Percentiles rank a stretch among this genome's conserved stretches.
phyloP scores from a whole-genome alignment of 2,113 vertebrate species.

The Cryptoleucopteryx plumbea region DNA sequence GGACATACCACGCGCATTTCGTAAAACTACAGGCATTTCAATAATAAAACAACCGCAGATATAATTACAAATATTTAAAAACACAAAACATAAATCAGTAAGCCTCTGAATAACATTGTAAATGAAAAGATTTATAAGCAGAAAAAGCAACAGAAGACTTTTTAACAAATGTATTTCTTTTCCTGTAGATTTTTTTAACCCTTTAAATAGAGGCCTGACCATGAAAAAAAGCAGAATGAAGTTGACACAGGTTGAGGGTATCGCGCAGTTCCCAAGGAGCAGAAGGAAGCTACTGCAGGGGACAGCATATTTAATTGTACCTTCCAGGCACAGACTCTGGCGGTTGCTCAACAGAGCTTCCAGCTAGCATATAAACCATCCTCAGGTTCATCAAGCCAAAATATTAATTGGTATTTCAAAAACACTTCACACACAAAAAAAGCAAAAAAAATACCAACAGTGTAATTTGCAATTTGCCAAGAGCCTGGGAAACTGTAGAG shows the following conservation, averaged over 20 bases:
- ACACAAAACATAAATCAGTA: background rate
- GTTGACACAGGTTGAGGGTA: background rate
- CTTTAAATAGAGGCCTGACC: background rate
- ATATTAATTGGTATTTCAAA: background rate
- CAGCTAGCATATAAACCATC: background rate
- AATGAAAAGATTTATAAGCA: background rate
- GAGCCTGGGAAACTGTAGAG: background rate
- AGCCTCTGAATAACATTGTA: background rate
- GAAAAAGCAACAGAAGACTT: background rate
- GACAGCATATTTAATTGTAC: fast-evolving
- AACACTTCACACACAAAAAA: background rate
- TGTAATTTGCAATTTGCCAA: background rate
- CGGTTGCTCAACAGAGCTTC: background rate
- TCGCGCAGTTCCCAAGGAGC: fast-evolving
- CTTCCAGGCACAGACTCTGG: background rate
- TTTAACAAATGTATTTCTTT: background rate
- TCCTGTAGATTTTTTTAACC: background rate
- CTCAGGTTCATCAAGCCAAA: background rate
- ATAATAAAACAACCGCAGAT: background rate
- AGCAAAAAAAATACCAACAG: no score
- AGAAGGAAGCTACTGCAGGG: background rate
- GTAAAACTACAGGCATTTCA: background rate
- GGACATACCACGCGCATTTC: fast-evolving
- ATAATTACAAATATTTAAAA: background rate
- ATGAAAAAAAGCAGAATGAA: background rate